A percentile compares a stretch with the other conserved stretches of the same genome.
Conservation (phyloP, 2,797 vertebrate genomes). For the Simalia tracyae region DNA sequence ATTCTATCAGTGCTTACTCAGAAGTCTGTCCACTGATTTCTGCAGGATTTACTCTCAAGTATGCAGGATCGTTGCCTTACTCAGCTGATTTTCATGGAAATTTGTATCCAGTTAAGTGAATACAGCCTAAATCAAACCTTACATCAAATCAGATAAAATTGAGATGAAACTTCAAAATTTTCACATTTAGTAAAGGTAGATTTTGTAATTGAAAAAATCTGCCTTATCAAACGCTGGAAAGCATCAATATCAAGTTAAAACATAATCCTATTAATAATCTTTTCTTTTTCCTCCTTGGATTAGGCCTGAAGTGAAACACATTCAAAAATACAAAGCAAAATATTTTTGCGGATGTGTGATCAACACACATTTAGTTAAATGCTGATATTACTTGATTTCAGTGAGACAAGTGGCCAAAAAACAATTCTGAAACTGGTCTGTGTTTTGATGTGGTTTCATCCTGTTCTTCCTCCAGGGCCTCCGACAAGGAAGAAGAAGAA, state of each 20-base stretch:
- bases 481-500: slow-evolving; percentile 67
- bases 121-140: slow-evolving; percentile 40
- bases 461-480: slow-evolving; percentile 67
- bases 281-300: not conserved
- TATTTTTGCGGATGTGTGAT: not conserved
- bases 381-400: not conserved
- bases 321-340: not conserved
- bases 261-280: not conserved
- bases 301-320: not conserved
- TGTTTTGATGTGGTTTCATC: slow-evolving; percentile 62
- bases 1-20: not conserved
- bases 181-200: not conserved
- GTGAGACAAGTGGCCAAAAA: slow-evolving; percentile 62
- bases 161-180: not conserved
- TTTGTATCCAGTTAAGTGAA: slow-evolving; percentile 34
- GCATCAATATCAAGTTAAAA: not conserved
- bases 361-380: not conserved
- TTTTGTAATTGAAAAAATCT: not conserved
- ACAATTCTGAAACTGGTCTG: slow-evolving; percentile 72
- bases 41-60: not conserved
- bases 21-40: not conserved
- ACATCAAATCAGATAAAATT: not conserved
- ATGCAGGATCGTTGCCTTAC: not conserved
- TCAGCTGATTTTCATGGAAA: slow-evolving; percentile 11
- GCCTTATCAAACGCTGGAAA: not conserved